phyloP scores from a whole-genome alignment of 1,140 invertebrate genomes.

The Brachionus manjavacas region DNA sequence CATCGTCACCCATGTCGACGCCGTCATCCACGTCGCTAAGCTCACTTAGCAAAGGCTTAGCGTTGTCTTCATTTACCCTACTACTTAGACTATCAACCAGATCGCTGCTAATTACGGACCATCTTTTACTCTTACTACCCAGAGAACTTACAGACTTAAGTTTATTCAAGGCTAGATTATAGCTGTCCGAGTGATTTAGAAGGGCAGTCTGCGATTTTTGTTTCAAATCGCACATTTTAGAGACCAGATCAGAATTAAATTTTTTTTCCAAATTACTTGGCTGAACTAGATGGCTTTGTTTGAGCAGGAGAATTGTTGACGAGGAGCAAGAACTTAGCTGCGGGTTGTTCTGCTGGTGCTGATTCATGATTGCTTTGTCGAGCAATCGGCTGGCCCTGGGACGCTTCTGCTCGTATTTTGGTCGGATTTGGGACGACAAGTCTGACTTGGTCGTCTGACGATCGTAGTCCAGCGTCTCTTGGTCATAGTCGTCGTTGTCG shows the following conservation, averaged over 20 bases:
- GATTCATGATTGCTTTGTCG: background rate
- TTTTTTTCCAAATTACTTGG: slow-evolving; percentile 37
- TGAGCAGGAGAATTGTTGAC: slow-evolving; percentile 6
- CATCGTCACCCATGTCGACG: background rate
- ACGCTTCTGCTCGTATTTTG: background rate
- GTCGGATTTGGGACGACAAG: background rate
- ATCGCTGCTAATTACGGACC: background rate
- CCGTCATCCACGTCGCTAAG: background rate
- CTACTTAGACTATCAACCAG: background rate
- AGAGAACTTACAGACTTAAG: background rate
- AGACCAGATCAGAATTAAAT: slow-evolving; percentile 5
- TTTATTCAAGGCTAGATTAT: slow-evolving; percentile 8
- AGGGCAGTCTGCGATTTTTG: background rate
- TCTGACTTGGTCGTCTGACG: slow-evolving; percentile 11
- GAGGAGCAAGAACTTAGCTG: background rate
- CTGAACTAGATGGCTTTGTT: slow-evolving; percentile 30
- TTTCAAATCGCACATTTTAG: background rate
- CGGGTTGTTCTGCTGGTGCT: background rate
- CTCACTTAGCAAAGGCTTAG: background rate
- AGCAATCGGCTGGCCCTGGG: background rate
- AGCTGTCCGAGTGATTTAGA: background rate
- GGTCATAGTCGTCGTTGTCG: slow-evolving; percentile 3
- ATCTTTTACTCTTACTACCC: background rate
- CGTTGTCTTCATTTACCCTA: background rate
- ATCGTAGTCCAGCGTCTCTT: background rate